Base-by-base conservation (phyloP, 2,888 invertebrate species). In the Lasioglossum lativentre region DNA sequence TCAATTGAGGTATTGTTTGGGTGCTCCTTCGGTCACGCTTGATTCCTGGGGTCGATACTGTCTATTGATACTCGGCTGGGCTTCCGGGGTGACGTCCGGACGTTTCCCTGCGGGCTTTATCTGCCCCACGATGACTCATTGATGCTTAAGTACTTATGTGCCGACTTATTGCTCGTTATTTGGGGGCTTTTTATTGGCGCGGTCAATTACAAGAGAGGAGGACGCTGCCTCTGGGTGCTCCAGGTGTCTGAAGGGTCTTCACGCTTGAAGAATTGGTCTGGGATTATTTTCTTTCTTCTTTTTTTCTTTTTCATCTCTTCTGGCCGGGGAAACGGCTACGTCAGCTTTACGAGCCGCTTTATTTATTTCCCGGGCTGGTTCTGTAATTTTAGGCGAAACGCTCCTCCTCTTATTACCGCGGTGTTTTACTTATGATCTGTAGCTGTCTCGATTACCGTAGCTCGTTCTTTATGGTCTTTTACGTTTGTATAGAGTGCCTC, bases 11-110 rank as follows among this genome's bases (percentile, higher is more conserved):
- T 8, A 72, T 72, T 47, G 72, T 47, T 27, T 30, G 45, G 72
- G 19, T 19, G 30, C 47, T 72, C 19, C 47, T 72, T n/a, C 56
- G 52, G 45, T 40, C 45, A 72, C n/a, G 38, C 42, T 72, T 42
- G 42, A 30, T 56, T 42, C n/a, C 16, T n/a, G 34, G 19, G 56
- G 40, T 38, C 71, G 78, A 52, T 71, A 71, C 42, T 42, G 42
- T 71, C 70, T 71, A 71, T 71, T 71, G 70, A 71, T 71, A 71
- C 70, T 71, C n/a, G 14, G 59, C 27, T 2, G 40, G 40, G 70
- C 70, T 71, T 71, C 70, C 70, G 70, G 70, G 70, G 16, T 27
- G 42, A 12, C 42, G 19, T 30, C n/a, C 27, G 42, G 40, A 71
- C 42, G 40, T n/a, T 71, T 16, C 70, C 34, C 34, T 68, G 68